These are phyloP conservation scores for Elanoides forficatus DNA, from an alignment of 2,113 vertebrate genomes.

Conservation along the genomic window DNA sequence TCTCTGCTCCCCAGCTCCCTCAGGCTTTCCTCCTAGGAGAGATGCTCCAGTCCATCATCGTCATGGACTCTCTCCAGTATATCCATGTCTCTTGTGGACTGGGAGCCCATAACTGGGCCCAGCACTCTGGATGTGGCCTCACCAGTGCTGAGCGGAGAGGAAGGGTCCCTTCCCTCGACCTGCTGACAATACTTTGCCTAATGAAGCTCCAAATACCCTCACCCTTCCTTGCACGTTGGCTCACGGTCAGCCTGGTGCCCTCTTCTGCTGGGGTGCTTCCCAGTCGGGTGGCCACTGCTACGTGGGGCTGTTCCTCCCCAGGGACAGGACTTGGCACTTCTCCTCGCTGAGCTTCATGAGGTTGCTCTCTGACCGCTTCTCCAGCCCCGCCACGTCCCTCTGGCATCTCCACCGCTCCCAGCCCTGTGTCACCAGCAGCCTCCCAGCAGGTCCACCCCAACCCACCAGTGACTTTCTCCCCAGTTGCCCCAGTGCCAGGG, in stretches of 20 bases:
- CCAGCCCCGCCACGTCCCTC: not conserved
- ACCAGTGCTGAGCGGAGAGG: not conserved
- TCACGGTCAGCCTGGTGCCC: not conserved
- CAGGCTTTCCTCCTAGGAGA: not conserved
- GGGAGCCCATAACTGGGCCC: not conserved
- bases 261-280: not conserved
- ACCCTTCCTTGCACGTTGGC: not conserved
- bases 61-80: not conserved
- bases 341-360: not conserved
- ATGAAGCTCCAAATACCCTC: not conserved
- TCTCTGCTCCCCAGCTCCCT: not conserved
- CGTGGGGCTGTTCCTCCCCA: not conserved
- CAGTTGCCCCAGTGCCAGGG: not conserved
- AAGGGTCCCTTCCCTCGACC: not conserved
- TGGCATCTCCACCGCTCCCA: not conserved
- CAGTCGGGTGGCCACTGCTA: too few relatives aligned
- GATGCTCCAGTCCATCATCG: not conserved
- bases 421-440: not conserved
- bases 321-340: not conserved
- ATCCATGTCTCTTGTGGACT: too few relatives aligned
- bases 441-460: not conserved
- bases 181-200: not conserved
- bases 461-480: not conserved
- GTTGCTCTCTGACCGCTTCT: not conserved
- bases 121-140: not conserved